Evolutionary conservation across 2,797 vertebrate species (phyloP).

Genomic region (Micrastur ruficollis): DNA sequence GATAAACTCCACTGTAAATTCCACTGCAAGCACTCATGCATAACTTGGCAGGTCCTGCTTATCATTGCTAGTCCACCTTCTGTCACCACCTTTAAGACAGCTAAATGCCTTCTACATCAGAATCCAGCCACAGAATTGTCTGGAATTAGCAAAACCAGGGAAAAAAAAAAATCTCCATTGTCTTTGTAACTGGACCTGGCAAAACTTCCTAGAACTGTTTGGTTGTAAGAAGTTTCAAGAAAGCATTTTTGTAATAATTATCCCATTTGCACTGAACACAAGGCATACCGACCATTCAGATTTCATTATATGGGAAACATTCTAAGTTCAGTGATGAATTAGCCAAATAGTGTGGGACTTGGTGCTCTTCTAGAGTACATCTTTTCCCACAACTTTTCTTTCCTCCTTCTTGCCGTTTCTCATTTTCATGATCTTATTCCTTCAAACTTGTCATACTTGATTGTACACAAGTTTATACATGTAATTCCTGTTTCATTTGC

Average conservation of each 20-base stretch:
- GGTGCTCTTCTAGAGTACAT: neutral
- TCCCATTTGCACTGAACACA: slow-evolving; percentile 57
- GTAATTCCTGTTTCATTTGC: neutral
- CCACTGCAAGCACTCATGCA: neutral
- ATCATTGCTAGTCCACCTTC: slow-evolving; percentile 27
- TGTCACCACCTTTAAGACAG: neutral
- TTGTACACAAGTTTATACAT: neutral
- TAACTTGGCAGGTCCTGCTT: neutral
- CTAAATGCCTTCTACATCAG: slow-evolving; percentile 21
- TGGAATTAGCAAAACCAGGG: slow-evolving; percentile 41
- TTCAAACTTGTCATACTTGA: neutral
- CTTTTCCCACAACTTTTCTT: neutral
- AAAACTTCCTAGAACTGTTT: slow-evolving; percentile 43
- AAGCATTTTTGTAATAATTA: slow-evolving; percentile 62
- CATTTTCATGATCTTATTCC: neutral
- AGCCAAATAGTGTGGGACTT: neutral
- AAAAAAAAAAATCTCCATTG: slow-evolving; percentile 22
- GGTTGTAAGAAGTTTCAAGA: slow-evolving; percentile 58
- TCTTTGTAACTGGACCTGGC: slow-evolving; percentile 53
- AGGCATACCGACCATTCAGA: slow-evolving; percentile 42
- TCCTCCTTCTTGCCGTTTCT: neutral
- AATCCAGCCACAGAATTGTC: slow-evolving; percentile 50
- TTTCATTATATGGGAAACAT: slow-evolving; percentile 27
- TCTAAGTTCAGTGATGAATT: neutral
- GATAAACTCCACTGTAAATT: neutral